Percentiles rank a stretch among this genome's conserved stretches.
phyloP scores from a whole-genome alignment of 2,797 vertebrate genomes.

The Glyptemys insculpta region DNA sequence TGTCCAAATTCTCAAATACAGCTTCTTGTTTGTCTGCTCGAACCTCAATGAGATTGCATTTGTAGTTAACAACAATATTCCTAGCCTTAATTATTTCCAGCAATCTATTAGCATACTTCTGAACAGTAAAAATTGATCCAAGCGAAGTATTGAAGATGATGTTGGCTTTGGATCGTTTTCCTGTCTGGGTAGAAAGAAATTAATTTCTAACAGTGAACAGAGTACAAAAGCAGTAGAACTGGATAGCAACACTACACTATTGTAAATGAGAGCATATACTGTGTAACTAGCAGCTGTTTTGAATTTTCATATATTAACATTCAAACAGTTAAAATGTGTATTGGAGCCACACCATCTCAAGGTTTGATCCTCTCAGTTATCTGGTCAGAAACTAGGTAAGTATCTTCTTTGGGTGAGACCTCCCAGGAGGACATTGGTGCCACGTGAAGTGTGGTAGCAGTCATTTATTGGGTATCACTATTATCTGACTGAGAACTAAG shows the following conservation, averaged over 20 bases:
- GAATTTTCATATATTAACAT: neutral
- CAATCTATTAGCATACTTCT: conserved; percentile 94
- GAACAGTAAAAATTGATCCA: conserved; percentile 91
- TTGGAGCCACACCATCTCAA: neutral
- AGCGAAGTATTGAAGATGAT: conserved; percentile 94
- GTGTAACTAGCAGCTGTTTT: neutral
- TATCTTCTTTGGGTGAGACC: neutral
- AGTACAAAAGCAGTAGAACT: neutral
- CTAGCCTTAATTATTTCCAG: conserved; percentile 89
- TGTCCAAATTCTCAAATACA: conserved; percentile 95
- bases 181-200: conserved; percentile 83
- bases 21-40: conserved; percentile 92
- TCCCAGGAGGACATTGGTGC: neutral
- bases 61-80: conserved; percentile 90
- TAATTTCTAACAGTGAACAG: conserved; percentile 20
- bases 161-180: conserved; percentile 91
- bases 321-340: neutral
- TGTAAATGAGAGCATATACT: neutral
- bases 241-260: neutral
- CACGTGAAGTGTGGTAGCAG: neutral
- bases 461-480: neutral
- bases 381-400: neutral
- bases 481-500: neutral
- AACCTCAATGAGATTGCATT: conserved; percentile 92
- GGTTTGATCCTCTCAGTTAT: neutral